Evolutionary conservation across 2,113 vertebrate genomes (phyloP).

Genomic region (Thamnaconus septentrionalis): DNA sequence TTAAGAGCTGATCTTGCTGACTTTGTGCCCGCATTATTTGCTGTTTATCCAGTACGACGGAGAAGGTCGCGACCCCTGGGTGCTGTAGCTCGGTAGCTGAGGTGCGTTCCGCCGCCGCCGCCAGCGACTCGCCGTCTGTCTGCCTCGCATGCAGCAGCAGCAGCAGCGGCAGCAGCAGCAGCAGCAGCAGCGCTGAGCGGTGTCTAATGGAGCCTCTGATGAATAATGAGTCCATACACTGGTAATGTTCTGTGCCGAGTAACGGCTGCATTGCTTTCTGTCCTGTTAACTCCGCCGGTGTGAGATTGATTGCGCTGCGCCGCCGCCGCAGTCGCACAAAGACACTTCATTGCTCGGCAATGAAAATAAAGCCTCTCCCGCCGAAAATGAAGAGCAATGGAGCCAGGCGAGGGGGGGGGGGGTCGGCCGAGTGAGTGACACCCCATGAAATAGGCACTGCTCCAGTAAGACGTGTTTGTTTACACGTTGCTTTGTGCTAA

Average conservation of each 20-base stretch:
- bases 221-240: slow-evolving; percentile 78
- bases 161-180: too few species aligned
- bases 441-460: slow-evolving; percentile 65
- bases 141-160: slow-evolving; percentile 55
- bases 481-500: slow-evolving; percentile 70
- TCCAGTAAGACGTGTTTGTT: slow-evolving; percentile 71
- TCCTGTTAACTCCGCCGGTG: slow-evolving; percentile 75
- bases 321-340: slow-evolving; percentile 67
- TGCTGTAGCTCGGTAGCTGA: too few species aligned
- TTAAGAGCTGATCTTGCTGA: too few species aligned
- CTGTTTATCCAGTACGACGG: too few species aligned
- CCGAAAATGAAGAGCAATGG: slow-evolving; percentile 74
- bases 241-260: slow-evolving; percentile 78
- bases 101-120: slow-evolving; percentile 36
- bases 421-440: slow-evolving; percentile 66
- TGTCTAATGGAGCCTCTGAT: slow-evolving; percentile 77
- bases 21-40: too few species aligned
- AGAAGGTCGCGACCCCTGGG: too few species aligned
- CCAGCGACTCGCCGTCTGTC: slow-evolving; percentile 48
- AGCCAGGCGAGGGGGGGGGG: slow-evolving; percentile 34
- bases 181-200: slow-evolving; percentile 59
- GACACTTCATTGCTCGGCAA: slow-evolving; percentile 72
- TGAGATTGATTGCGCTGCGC: slow-evolving; percentile 72
- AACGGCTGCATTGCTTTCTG: slow-evolving; percentile 77
- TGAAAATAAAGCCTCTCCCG: slow-evolving; percentile 70